These are phyloP conservation scores for Eulemur macaco DNA, from an alignment of 2,113 vertebrate genomes.

Conservation along the genomic window DNA sequence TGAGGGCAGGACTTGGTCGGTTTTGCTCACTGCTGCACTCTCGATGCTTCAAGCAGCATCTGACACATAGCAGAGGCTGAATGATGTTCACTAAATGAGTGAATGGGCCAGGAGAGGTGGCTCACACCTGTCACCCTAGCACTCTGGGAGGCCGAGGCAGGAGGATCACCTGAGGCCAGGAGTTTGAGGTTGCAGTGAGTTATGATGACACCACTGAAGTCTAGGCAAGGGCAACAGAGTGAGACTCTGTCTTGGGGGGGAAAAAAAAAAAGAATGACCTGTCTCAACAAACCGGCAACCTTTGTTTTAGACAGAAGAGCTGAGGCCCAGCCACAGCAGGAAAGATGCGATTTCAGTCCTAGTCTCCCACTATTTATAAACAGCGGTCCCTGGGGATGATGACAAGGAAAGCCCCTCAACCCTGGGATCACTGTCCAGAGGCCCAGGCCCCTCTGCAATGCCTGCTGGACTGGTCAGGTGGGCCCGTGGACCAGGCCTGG, in stretches of 20 bases:
- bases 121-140: background rate
- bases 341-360: background rate
- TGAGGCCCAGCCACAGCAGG: background rate
- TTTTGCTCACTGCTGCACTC: background rate
- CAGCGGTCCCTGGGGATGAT: background rate
- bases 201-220: too few species aligned
- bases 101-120: background rate
- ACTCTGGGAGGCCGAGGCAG: background rate
- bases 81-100: background rate
- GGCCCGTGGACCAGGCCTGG: background rate
- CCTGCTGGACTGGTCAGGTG: background rate
- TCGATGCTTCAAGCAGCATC: background rate
- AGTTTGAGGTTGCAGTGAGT: background rate
- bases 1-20: background rate
- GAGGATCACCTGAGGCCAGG: background rate
- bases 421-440: background rate
- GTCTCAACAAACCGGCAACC: background rate
- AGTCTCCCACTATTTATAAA: background rate
- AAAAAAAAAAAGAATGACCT: background rate
- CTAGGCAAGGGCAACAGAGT: too few species aligned
- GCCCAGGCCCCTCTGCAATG: background rate
- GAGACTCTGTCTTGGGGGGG: too few species aligned
- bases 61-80: background rate
- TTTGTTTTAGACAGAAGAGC: background rate
- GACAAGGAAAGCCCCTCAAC: background rate